These are phyloP conservation scores for Phylloscopus collybita DNA, from an alignment of 2,797 vertebrate species.

Conservation along the genomic window DNA sequence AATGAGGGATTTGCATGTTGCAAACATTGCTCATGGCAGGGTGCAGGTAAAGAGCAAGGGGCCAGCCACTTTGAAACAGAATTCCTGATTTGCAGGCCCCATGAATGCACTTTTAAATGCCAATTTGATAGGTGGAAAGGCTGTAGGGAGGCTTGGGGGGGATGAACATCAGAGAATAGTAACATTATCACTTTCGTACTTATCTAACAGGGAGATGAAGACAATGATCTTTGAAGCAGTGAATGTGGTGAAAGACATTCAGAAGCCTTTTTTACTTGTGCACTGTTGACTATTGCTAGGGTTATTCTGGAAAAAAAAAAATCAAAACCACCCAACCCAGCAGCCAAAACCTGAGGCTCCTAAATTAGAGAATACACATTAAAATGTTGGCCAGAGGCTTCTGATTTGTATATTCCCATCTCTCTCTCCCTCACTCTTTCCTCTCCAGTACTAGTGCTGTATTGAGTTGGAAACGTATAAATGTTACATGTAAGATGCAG, in stretches of 20 bases:
- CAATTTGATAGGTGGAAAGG: neutral
- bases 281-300: neutral
- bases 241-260: neutral
- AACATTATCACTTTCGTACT: neutral
- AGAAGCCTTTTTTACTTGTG: neutral
- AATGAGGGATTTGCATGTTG: neutral
- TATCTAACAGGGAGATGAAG: neutral
- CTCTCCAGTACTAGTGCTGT: neutral
- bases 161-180: neutral
- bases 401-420: slow-evolving; percentile 45
- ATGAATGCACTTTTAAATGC: neutral
- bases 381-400: slow-evolving; percentile 33
- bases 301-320: neutral
- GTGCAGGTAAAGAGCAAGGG: slow-evolving; percentile 26
- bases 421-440: neutral
- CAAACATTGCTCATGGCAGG: neutral
- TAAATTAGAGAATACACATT: slow-evolving; percentile 8
- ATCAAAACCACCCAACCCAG: fast-evolving
- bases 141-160: neutral
- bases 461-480: slow-evolving; percentile 71
- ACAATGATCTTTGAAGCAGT: neutral
- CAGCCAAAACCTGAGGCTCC: neutral
- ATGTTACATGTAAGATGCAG: slow-evolving; percentile 77
- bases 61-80: slow-evolving; percentile 5
- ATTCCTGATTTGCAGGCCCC: neutral